These are phyloP conservation scores for Heliconius sara DNA, from an alignment of 2,888 invertebrate species.

Conservation along the genomic window DNA sequence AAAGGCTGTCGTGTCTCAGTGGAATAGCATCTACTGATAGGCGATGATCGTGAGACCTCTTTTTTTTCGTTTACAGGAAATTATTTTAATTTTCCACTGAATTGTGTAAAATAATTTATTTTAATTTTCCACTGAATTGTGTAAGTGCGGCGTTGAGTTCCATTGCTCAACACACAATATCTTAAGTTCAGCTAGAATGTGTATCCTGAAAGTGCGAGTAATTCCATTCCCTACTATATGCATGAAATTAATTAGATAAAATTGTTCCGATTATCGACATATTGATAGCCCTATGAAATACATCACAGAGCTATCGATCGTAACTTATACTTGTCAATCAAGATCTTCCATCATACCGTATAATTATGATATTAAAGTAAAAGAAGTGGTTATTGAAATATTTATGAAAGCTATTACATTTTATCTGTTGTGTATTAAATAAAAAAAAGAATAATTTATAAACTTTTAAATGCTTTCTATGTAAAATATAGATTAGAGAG, in stretches of 20 bases:
- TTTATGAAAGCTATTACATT: conserved; percentile 17
- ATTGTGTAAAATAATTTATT: no score
- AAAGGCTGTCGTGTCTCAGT: no score
- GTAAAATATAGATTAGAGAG: background rate
- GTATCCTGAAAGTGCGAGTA: no score
- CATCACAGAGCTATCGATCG: background rate
- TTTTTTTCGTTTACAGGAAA: no score
- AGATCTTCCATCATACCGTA: conserved; percentile 12
- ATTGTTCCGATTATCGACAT: background rate
- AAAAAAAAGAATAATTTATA: background rate
- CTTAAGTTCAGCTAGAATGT: no score
- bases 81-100: no score
- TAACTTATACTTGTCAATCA: conserved; percentile 37
- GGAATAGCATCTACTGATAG: no score
- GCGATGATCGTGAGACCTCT: no score
- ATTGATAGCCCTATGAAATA: conserved; percentile 1
- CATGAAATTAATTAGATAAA: background rate
- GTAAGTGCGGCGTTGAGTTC: background rate
- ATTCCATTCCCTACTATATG: no score
- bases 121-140: background rate
- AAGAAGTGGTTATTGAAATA: conserved; percentile 19
- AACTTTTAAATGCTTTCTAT: background rate
- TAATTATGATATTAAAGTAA: conserved; percentile 18
- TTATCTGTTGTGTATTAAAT: background rate
- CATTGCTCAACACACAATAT: background rate